Percentiles rank a stretch among this genome's conserved stretches.
phyloP scores from a whole-genome alignment of 1,140 invertebrate genomes.

The Homarus americanus region DNA sequence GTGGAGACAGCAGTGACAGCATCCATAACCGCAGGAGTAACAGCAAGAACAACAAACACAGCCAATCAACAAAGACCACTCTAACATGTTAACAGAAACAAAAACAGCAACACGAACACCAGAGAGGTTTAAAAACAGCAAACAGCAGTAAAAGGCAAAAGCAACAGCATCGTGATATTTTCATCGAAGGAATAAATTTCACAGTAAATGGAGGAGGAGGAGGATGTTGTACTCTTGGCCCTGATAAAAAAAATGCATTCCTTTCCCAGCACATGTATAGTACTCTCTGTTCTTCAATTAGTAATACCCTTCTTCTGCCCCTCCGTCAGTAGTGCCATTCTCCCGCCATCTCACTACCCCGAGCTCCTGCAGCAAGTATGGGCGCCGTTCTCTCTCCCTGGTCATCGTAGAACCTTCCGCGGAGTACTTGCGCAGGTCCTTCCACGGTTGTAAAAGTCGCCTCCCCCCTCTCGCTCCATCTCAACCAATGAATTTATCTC shows the following conservation, averaged over 20 bases:
- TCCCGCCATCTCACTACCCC: not conserved
- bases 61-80: too few relatives aligned
- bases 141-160: too few relatives aligned
- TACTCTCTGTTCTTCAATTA: too few relatives aligned
- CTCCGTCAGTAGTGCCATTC: not conserved
- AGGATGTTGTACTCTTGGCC: too few relatives aligned
- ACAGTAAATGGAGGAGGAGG: too few relatives aligned
- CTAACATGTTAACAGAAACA: too few relatives aligned
- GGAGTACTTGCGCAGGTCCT: constrained; percentile 58
- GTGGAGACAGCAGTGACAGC: not conserved
- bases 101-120: too few relatives aligned
- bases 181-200: too few relatives aligned
- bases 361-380: not conserved
- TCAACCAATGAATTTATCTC: constrained; percentile 70
- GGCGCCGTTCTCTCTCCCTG: not conserved
- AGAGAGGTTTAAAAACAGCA: too few relatives aligned
- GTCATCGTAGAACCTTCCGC: constrained; percentile 56
- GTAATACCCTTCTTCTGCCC: not conserved
- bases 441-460: constrained; percentile 57
- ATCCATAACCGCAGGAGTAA: not conserved
- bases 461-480: constrained; percentile 66
- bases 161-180: too few relatives aligned
- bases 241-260: too few relatives aligned
- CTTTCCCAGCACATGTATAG: too few relatives aligned
- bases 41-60: not conserved